Base-by-base conservation (phyloP, 30 jellyfish, hydroid and myxozoan genomes). In the Aurelia sp. region DNA sequence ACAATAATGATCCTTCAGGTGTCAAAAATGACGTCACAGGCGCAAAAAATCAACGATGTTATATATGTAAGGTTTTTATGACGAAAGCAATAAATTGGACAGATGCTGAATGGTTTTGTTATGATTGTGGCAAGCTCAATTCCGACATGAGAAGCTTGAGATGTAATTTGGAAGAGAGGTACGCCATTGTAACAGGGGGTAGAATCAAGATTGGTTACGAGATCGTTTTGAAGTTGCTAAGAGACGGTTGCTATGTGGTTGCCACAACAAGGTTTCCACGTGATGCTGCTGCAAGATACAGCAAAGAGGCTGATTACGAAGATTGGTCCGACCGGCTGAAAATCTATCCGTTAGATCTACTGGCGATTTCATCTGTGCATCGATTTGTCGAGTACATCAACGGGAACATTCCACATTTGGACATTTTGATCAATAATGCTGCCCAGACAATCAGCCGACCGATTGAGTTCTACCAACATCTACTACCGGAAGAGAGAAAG, bases 371-470 rank as follows among this genome's bases (percentile, higher is more conserved):
- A 4, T 71, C 93, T 5, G 70, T 72, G 12, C 74, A 71, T 10
- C 24, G 35, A 13, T 84, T 84, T 17, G 63, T 73, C n/a, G 72
- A 51, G 19, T 84, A 75, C 50, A 58, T 73, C 52, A 40, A 73
- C 12, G 19, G 47, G 3, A 58, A 18, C 40, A 13, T 84, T 13
- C 93, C 93, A 12, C 70, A 71, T 64, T 69, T 84, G 72, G 93
- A 84, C 18, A 84, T 84, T 40, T 84, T 84, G 31, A 65, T 84
- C 48, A 84, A 84, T 63, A 84, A 84, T 44, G 93, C 93, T 51
- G 88, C 93, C 9, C 93, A 84, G 65, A 84, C 93, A 5, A 84
- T 84, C 33, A 67, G 93, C 71, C 73, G 93, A 3, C 93, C 93
- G 4, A 55, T 33, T 5, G 53, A 74, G 6, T 84, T 55, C 52